Percentiles rank a stretch among this genome's conserved stretches.
Conservation (phyloP, 2,113 vertebrate genomes). For the Ancistrus triradiatus region DNA sequence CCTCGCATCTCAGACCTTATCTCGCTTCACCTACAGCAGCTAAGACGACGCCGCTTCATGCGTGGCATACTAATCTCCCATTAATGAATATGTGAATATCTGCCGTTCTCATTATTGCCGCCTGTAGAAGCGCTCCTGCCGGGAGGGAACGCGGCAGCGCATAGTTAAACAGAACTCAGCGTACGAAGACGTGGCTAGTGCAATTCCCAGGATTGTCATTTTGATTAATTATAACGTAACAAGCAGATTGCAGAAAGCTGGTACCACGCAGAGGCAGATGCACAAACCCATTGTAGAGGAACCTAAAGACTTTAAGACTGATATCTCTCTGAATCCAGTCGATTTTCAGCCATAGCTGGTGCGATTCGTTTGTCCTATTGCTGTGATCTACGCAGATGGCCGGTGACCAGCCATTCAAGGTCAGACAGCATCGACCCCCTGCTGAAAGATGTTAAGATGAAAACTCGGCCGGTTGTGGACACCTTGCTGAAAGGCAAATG, state of each 20-base stretch:
- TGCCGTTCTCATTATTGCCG: constrained; percentile 30
- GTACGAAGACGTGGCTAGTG: constrained; percentile 11
- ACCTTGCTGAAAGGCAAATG: too few species aligned
- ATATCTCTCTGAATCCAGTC: too few species aligned
- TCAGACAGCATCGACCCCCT: not conserved
- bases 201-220: constrained; percentile 18
- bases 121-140: constrained; percentile 10
- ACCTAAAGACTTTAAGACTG: not conserved
- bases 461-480: constrained; percentile 3
- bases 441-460: constrained; percentile 14
- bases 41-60: constrained; percentile 19
- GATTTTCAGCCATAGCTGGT: too few species aligned
- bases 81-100: constrained; percentile 40
- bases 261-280: not conserved
- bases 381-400: too few species aligned
- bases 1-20: constrained; percentile 30
- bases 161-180: constrained; percentile 4
- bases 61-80: constrained; percentile 35
- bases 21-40: constrained; percentile 32
- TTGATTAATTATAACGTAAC: constrained; percentile 18
- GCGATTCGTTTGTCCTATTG: too few species aligned
- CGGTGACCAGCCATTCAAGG: too few species aligned
- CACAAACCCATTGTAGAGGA: not conserved
- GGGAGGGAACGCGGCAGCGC: constrained; percentile 16
- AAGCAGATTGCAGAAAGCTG: not conserved